Conservation (phyloP, 1,140 invertebrate genomes). For the Arctopsyche grandis region DNA sequence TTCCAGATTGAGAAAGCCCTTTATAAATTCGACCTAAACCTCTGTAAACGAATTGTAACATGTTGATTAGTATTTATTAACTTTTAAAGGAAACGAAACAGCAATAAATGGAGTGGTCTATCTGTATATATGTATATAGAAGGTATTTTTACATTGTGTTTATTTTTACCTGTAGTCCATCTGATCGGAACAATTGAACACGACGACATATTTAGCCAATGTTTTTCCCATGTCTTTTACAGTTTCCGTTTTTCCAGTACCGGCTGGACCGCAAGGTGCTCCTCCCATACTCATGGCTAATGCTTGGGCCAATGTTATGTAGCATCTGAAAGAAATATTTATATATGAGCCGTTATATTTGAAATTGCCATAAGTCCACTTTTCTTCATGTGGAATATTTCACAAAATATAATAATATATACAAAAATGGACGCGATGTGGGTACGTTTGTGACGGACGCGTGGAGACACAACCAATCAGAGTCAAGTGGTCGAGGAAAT, state of each 20-base stretch:
- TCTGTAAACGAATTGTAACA: conserved; percentile 66
- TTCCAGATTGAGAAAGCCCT: conserved; percentile 93
- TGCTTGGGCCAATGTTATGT: conserved; percentile 96
- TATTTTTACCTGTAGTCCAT: conserved; percentile 90
- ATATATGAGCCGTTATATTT: too few species aligned
- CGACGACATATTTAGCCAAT: conserved; percentile 96
- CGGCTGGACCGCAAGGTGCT: conserved; percentile 93
- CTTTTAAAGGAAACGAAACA: too few species aligned
- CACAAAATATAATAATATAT: too few species aligned
- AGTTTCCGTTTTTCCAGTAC: conserved; percentile 97
- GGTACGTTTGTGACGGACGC: too few species aligned
- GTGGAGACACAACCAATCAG: too few species aligned
- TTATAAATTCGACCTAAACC: conserved; percentile 90
- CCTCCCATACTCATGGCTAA: conserved; percentile 97
- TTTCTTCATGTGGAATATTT: background rate
- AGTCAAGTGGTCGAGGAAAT: too few species aligned
- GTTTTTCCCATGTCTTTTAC: conserved; percentile 99
- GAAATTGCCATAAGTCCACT: background rate
- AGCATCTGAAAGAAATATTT: conserved; percentile 81
- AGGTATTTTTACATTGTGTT: background rate
- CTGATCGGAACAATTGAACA: conserved; percentile 98
- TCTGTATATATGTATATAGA: too few species aligned
- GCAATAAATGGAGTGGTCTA: too few species aligned
- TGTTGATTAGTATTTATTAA: background rate
- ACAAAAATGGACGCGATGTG: too few species aligned